Evolutionary conservation across 2,888 invertebrate genomes (phyloP).

Genomic region (Empis stercorea): DNA sequence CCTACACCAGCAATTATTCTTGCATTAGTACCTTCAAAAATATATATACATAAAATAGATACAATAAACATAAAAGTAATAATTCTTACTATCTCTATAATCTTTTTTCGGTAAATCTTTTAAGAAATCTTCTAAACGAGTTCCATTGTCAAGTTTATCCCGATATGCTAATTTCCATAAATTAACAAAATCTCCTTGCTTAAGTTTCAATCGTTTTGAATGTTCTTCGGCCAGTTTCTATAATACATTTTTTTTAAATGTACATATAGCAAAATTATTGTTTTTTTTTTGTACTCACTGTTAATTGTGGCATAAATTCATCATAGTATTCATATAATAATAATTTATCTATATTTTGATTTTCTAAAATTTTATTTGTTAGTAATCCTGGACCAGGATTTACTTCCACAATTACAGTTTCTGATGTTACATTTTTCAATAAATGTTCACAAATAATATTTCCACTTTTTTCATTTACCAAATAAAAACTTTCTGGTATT

Average conservation of each 20-base stretch:
- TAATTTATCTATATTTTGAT: slow-evolving; percentile 37
- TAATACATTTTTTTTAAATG: background rate
- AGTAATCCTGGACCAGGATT: slow-evolving; percentile 57
- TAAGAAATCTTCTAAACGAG: slow-evolving; percentile 41
- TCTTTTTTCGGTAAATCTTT: slow-evolving; percentile 37
- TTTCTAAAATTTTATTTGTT: slow-evolving; percentile 43
- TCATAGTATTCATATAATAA: slow-evolving; percentile 46
- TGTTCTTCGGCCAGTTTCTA: slow-evolving; percentile 21
- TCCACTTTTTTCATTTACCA: slow-evolving; percentile 22
- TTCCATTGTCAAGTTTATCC: slow-evolving; percentile 45
- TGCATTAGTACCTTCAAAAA: slow-evolving; percentile 43
- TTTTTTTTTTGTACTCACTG: slow-evolving; percentile 21
- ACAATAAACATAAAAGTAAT: too few relatives aligned
- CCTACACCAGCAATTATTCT: slow-evolving; percentile 42
- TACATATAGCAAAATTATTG: background rate
- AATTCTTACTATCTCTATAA: slow-evolving; percentile 38
- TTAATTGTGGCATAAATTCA: slow-evolving; percentile 38
- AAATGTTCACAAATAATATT: slow-evolving; percentile 21
- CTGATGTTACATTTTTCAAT: slow-evolving; percentile 18
- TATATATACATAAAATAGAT: too few relatives aligned
- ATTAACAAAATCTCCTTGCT: slow-evolving; percentile 43
- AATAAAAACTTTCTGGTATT: slow-evolving; percentile 22
- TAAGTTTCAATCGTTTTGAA: slow-evolving; percentile 23
- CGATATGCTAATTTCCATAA: slow-evolving; percentile 43
- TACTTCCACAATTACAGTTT: slow-evolving; percentile 41